A percentile compares a stretch with the other conserved stretches of the same genome.
Evolutionary conservation across 2,888 invertebrate genomes (phyloP).

Genomic region (Oxytorus armatus): DNA sequence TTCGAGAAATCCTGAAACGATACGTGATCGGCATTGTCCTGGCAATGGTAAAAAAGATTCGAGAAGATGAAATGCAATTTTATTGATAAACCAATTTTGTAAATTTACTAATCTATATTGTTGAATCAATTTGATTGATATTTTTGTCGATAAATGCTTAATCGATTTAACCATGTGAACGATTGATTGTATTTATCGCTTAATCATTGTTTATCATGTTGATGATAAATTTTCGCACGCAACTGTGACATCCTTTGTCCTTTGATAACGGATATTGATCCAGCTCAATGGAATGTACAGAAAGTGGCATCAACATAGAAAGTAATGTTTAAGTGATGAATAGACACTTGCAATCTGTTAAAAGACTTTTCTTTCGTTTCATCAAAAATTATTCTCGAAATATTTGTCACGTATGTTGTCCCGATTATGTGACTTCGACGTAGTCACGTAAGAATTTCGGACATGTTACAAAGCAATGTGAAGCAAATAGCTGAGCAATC

Average conservation of each 20-base stretch:
- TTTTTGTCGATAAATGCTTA: not conserved
- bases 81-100: not conserved
- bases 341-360: no score
- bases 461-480: not conserved
- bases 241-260: no score
- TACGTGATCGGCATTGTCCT: not conserved
- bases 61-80: not conserved
- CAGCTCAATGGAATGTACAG: no score
- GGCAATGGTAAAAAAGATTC: not conserved
- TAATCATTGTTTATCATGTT: no score
- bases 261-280: no score
- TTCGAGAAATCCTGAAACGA: constrained; percentile 27
- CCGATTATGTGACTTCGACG: not conserved
- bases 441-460: not conserved
- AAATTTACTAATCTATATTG: not conserved
- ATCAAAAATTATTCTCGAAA: no score
- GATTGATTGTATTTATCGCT: no score
- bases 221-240: no score
- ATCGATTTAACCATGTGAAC: not conserved
- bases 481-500: not conserved
- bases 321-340: no score
- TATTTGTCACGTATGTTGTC: not conserved
- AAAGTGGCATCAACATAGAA: no score
- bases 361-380: no score
- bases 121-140: not conserved